Conservation (phyloP, 2,113 vertebrate species). For the Leiothrix lutea region DNA sequence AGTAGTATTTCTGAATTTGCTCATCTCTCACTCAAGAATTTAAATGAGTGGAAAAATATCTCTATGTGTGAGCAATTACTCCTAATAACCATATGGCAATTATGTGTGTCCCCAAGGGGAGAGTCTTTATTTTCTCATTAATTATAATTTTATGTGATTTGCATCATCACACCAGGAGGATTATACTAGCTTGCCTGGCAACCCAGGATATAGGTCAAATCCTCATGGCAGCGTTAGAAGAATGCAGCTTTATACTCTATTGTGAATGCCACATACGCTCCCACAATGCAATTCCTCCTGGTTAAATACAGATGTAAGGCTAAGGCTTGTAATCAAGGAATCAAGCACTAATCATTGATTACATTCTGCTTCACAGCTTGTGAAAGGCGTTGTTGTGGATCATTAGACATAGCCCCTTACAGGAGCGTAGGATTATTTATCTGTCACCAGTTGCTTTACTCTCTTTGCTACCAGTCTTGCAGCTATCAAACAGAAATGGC, state of each 20-base stretch:
- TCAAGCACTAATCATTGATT: conserved; percentile 50
- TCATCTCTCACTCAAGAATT: conserved; percentile 32
- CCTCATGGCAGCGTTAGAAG: neutral
- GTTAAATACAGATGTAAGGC: conserved; percentile 49
- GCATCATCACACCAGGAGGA: conserved; percentile 18
- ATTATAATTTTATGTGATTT: conserved; percentile 57
- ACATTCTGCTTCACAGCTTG: conserved; percentile 59
- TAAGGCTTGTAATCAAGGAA: conserved; percentile 63
- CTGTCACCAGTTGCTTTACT: conserved; percentile 35
- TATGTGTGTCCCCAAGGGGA: conserved; percentile 20
- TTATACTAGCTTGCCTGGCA: conserved; percentile 31
- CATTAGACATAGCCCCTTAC: conserved; percentile 44
- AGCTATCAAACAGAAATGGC: neutral
- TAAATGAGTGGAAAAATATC: neutral
- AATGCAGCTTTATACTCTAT: conserved; percentile 4
- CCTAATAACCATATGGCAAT: conserved; percentile 54
- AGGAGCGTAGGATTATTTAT: conserved; percentile 61
- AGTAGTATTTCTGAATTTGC: neutral
- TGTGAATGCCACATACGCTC: neutral
- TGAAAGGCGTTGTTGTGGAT: conserved; percentile 57
- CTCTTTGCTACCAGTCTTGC: neutral
- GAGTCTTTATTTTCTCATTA: conserved; percentile 56
- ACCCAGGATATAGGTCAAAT: conserved; percentile 42
- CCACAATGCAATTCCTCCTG: conserved; percentile 34
- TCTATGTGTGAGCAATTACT: conserved; percentile 39